phyloP scores from a whole-genome alignment of 2,888 invertebrate species.

The Cataglyphis livida region DNA sequence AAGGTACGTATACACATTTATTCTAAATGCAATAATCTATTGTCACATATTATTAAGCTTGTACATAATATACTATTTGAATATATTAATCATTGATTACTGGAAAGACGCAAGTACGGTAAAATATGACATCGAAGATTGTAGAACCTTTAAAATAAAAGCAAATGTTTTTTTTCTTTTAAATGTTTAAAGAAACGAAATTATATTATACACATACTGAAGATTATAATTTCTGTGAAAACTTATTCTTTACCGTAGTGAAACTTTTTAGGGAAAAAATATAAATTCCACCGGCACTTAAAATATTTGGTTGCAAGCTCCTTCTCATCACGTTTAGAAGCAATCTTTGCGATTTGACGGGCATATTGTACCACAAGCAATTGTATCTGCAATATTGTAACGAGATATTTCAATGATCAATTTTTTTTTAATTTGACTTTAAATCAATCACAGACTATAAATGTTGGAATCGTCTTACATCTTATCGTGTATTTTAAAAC shows the following conservation, averaged over 20 bases:
- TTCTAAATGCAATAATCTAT: neutral
- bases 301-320: neutral
- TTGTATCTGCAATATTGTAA: constrained; percentile 36
- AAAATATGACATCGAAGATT: constrained; percentile 24
- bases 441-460: neutral
- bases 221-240: neutral
- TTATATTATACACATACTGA: neutral
- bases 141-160: constrained; percentile 15
- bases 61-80: neutral
- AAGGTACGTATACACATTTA: neutral
- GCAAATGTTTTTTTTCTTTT: neutral
- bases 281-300: constrained; percentile 38
- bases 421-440: neutral
- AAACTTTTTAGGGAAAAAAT: constrained; percentile 39
- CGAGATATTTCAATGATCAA: neutral
- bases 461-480: constrained; percentile 36
- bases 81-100: neutral
- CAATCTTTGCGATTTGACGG: constrained; percentile 40
- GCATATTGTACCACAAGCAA: constrained; percentile 42
- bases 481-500: neutral
- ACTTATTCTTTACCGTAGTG: constrained; percentile 24
- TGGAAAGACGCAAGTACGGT: constrained; percentile 22
- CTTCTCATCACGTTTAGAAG: constrained; percentile 19
- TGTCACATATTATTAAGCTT: neutral
- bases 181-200: neutral